Evolutionary conservation across 2,797 vertebrate genomes (phyloP).

Genomic region (Gadopsis marmoratus): DNA sequence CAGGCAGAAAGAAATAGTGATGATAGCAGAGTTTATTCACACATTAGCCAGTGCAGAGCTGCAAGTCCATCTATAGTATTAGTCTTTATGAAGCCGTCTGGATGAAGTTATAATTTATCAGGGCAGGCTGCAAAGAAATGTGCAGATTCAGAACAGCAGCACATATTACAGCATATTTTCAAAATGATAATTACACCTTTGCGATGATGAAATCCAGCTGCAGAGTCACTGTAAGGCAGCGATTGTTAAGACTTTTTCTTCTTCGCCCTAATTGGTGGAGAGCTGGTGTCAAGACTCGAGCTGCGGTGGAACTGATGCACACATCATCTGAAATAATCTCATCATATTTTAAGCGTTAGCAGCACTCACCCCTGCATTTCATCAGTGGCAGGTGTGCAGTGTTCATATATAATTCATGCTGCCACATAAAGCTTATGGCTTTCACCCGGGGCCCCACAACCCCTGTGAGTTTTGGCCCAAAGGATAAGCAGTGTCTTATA

Average conservation of each 20-base stretch:
- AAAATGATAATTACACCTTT: background rate
- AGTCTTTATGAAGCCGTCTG: background rate
- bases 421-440: background rate
- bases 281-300: background rate
- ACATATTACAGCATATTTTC: background rate
- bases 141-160: background rate
- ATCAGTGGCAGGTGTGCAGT: slow-evolving; percentile 4
- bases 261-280: background rate
- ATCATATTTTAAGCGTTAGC: background rate
- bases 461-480: slow-evolving; percentile 5
- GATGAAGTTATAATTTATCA: background rate
- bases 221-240: background rate
- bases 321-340: background rate
- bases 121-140: background rate
- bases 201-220: background rate
- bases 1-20: no score
- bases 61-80: no score
- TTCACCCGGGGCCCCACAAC: background rate
- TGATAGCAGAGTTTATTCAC: no score
- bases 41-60: background rate
- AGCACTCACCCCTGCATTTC: background rate
- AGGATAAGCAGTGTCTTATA: slow-evolving; percentile 6
- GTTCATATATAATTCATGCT: slow-evolving; percentile 30
- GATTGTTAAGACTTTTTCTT: no score
- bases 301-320: background rate